Evolutionary conservation across 2,113 vertebrate genomes (phyloP), one percentile per base, ranked within the genome.

Genomic region (Casuarius casuarius): DNA sequence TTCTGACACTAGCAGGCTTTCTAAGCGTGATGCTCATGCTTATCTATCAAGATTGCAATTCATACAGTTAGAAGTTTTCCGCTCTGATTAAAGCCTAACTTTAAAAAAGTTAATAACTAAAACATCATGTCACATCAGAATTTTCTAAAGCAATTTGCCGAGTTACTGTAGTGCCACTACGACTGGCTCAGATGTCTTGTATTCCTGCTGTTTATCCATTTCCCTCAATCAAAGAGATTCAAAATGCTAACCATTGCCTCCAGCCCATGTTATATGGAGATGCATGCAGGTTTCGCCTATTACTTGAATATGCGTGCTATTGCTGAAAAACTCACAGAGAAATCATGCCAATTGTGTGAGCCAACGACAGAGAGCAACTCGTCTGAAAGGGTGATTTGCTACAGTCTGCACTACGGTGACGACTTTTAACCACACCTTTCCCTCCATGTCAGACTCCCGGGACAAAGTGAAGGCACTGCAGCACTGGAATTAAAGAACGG

Each of bases 221-320:
- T 63, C 29, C 25, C 22, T 49, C 33, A 21, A 40, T 18, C 6
- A 35, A 13, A 38, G 0, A 7, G 18, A 76, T 46, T 38, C 18
- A 15, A n/a, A 81, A 81, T 2, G 9, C 29, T 15, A 38, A 31
- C 42, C 13, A 7, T 40, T 17, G 5, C 8, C 28, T 22, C 21
- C 9, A 14, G 13, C 1, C 12, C 12, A 58, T 4, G 6, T 29
- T 46, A 48, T 1, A 35, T 0, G 0, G 38, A 40, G 17, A 40
- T 38, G 19, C 8, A 23, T 31, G 28, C 0, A 5, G 4, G 6
- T 3, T 66, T 58, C 40, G 8, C 8, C 2, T 0, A 5, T 7
- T 59, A 54, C 7, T 63, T 19, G 56, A 66, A 72, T 7, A 71
- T 0, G 19, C 16, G 17, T 16, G 26, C 35, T 59, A 11, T 8